Evolutionary conservation across 1,140 invertebrate species (phyloP).

Genomic region (Notospermus geniculatus): DNA sequence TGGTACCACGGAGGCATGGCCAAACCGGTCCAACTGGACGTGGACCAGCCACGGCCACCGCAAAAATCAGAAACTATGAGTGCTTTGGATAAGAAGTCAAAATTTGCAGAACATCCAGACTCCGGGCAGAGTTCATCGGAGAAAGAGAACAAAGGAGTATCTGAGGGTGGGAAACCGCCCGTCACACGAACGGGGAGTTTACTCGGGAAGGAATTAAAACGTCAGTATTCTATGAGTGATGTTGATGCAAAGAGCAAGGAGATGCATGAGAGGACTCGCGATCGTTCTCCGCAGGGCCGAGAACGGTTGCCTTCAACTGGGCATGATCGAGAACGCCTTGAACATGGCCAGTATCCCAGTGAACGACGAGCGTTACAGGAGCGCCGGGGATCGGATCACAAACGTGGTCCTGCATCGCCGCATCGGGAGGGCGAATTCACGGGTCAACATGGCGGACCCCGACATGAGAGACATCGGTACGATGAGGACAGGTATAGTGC

Average conservation of each 20-base stretch:
- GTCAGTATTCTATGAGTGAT: conserved; percentile 74
- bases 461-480: conserved; percentile 5
- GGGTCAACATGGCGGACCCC: not conserved
- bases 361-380: too few species aligned
- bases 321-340: conserved; percentile 26
- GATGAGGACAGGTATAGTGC: not conserved
- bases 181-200: conserved; percentile 67
- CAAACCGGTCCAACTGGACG: conserved; percentile 44
- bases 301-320: conserved; percentile 21
- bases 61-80: conserved; percentile 58
- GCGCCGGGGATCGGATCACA: not conserved
- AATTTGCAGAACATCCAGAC: conserved; percentile 61
- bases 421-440: not conserved
- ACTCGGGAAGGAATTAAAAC: conserved; percentile 63
- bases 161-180: conserved; percentile 32
- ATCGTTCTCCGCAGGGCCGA: conserved; percentile 18
- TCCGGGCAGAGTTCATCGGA: conserved; percentile 50
- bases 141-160: conserved; percentile 49
- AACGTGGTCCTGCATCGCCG: not conserved
- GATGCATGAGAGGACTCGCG: conserved; percentile 16
- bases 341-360: not conserved
- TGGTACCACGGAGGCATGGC: conserved; percentile 56
- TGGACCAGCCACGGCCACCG: conserved; percentile 20
- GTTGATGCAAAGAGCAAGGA: conserved; percentile 64
- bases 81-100: conserved; percentile 47